phyloP scores from a whole-genome alignment of 2,113 vertebrate genomes.

The Benitochromis conjunctus region DNA sequence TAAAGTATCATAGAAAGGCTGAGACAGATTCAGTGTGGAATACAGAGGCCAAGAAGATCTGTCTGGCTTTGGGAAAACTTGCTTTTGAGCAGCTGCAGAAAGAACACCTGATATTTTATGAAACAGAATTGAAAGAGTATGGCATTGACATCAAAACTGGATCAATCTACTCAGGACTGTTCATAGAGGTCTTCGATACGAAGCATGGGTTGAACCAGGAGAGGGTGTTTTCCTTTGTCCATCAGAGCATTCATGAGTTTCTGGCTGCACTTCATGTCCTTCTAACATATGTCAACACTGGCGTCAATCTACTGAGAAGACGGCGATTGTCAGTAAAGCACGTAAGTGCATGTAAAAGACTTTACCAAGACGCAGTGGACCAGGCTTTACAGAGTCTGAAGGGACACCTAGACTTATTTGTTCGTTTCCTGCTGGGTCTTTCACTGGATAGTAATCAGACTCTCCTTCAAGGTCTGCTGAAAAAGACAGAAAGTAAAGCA shows the following conservation, averaged over 20 bases:
- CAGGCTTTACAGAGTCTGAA: conserved; percentile 11
- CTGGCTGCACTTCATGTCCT: conserved; percentile 16
- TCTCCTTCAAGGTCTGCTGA: neutral
- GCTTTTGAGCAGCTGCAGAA: conserved; percentile 31
- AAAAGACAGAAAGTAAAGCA: neutral
- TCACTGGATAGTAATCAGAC: conserved; percentile 9
- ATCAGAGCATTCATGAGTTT: conserved; percentile 36
- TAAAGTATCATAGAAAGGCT: neutral
- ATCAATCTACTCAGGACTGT: conserved; percentile 2
- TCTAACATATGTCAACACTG: neutral
- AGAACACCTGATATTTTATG: conserved; percentile 27
- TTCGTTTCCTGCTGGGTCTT: conserved; percentile 29
- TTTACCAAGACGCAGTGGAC: conserved; percentile 8
- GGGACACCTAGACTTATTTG: conserved; percentile 32
- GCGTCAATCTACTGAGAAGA: neutral
- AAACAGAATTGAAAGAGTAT: conserved; percentile 5
- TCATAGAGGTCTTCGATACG: neutral
- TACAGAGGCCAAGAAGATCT: neutral
- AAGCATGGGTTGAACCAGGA: neutral
- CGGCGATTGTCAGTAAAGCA: neutral
- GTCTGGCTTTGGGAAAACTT: conserved; percentile 19
- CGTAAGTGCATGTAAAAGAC: neutral
- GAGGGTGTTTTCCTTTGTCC: conserved; percentile 28
- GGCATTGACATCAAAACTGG: neutral
- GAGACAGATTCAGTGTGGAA: neutral